phyloP scores from a whole-genome alignment of 2,113 vertebrate species.

The Larimichthys crocea region DNA sequence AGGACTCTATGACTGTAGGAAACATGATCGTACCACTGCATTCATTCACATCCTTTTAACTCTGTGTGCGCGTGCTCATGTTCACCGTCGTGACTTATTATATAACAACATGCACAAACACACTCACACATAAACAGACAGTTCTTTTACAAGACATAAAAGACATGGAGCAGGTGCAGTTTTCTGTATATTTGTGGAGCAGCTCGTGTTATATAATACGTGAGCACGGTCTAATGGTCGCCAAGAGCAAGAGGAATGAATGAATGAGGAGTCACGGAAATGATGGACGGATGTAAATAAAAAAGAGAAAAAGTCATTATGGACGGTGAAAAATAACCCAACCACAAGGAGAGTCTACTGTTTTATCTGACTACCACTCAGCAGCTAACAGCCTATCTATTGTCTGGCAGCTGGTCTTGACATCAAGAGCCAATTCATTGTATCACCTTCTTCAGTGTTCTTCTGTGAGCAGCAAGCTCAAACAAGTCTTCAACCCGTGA shows the following conservation, averaged over 20 bases:
- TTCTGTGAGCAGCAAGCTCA: not conserved
- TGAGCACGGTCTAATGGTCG: constrained; percentile 19
- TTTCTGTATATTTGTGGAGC: not conserved
- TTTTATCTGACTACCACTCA: constrained; percentile 1
- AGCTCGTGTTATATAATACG: not conserved
- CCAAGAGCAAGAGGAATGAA: constrained; percentile 20
- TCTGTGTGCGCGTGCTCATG: not conserved
- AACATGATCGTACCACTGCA: not conserved
- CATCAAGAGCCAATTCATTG: constrained; percentile 37
- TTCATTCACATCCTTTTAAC: constrained; percentile 32
- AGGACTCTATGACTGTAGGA: not conserved
- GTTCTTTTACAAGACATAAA: not conserved
- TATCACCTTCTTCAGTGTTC: not conserved
- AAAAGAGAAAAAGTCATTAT: not conserved
- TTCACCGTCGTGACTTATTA: constrained; percentile 14
- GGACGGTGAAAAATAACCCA: not conserved
- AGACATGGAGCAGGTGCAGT: constrained; percentile 34
- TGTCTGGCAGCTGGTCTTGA: constrained; percentile 40
- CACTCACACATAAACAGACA: not conserved
- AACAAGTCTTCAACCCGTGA: constrained; percentile 2
- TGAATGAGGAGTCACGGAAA: not conserved
- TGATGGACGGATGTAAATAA: constrained; percentile 10
- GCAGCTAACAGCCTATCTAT: constrained; percentile 33
- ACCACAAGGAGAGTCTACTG: constrained; percentile 9
- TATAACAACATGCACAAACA: constrained; percentile 16